Conservation (phyloP, 1,140 invertebrate species). For the Scaptomyza montana region DNA sequence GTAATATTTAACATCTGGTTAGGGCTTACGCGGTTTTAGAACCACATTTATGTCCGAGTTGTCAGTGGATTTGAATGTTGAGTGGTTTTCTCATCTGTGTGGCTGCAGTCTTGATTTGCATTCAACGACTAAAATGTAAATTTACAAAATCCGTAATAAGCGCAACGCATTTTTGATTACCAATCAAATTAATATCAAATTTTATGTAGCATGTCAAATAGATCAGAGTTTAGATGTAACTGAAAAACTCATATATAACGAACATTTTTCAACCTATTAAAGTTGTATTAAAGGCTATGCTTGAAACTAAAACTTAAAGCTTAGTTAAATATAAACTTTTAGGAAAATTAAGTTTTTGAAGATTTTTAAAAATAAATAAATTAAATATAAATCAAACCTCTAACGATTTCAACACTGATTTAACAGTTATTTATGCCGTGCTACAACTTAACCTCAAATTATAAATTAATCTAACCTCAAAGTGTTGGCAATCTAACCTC, state of each 20-base stretch:
- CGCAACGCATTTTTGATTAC: conserved; percentile 18
- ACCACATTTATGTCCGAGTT: neutral
- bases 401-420: neutral
- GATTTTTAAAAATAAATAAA: neutral
- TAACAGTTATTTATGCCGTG: conserved; percentile 1
- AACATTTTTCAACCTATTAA: too few relatives aligned
- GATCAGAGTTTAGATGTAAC: neutral
- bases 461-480: conserved; percentile 5
- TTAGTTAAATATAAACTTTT: too few relatives aligned
- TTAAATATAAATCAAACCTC: neutral
- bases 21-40: conserved; percentile 9
- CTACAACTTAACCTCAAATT: neutral
- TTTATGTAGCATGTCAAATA: neutral
- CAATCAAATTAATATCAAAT: conserved; percentile 28
- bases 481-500: neutral
- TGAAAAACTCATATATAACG: neutral
- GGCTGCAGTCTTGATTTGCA: conserved; percentile 22
- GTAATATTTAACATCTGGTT: conserved; percentile 61
- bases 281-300: too few relatives aligned
- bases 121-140: conserved; percentile 12
- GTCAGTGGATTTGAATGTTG: conserved; percentile 28
- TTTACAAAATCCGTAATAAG: conserved; percentile 12
- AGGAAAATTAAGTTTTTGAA: too few relatives aligned
- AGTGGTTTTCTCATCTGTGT: conserved; percentile 31
- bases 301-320: neutral